A percentile compares a stretch with the other conserved stretches of the same genome.
Evolutionary conservation across 2,888 invertebrate species (phyloP).

Genomic region (Phaedon cochleariae): DNA sequence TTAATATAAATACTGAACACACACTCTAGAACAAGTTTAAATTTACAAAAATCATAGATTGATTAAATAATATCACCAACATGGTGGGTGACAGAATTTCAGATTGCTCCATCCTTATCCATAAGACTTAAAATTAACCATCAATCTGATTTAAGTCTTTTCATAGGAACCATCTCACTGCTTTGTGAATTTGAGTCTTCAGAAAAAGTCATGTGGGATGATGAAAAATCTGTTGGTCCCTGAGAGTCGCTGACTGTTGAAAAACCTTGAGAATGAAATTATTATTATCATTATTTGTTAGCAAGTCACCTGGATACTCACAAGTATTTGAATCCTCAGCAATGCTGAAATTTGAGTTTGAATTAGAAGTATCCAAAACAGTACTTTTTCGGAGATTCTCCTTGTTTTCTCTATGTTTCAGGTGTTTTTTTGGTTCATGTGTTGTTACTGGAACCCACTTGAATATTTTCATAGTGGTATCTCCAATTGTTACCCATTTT

Average conservation of each 20-base stretch:
- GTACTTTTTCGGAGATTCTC: conserved; percentile 78
- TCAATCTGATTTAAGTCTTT: conserved; percentile 82
- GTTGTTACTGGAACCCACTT: conserved; percentile 96
- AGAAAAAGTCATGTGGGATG: conserved; percentile 82
- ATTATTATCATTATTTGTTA: too few species aligned
- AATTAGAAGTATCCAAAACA: conserved; percentile 76
- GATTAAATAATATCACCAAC: conserved; percentile 21
- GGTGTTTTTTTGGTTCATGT: conserved; percentile 74
- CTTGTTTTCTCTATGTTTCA: conserved; percentile 73
- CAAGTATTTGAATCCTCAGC: conserved; percentile 93
- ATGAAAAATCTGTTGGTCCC: conserved; percentile 85
- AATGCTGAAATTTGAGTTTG: conserved; percentile 84
- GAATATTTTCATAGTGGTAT: conserved; percentile 98
- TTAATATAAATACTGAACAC: conserved; percentile 10
- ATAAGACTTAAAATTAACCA: neutral
- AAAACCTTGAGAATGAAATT: conserved; percentile 70
- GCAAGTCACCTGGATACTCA: too few species aligned
- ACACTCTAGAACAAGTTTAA: neutral
- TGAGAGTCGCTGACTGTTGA: conserved; percentile 92
- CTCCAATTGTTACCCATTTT: conserved; percentile 98
- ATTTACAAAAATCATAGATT: neutral
- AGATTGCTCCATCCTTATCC: too few species aligned
- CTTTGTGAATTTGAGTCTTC: conserved; percentile 92
- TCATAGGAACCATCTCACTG: conserved; percentile 77
- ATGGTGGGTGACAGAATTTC: conserved; percentile 17